Evolutionary conservation across 2,888 invertebrate genomes (phyloP).

Genomic region (Plebejus anna): DNA sequence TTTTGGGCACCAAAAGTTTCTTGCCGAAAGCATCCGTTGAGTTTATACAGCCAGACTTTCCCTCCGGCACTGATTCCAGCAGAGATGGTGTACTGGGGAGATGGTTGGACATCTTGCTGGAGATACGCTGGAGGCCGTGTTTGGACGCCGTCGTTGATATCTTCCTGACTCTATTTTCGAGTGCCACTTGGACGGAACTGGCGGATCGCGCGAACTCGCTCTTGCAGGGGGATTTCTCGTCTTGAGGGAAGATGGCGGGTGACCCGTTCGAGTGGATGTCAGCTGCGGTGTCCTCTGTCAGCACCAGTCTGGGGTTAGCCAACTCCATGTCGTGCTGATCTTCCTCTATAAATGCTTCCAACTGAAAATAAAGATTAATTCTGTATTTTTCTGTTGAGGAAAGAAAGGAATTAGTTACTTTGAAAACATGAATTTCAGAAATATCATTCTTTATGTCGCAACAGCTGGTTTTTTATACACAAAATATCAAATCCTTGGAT

Average conservation of each 20-base stretch:
- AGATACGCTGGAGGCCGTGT: slow-evolving; percentile 80
- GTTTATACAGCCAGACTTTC: slow-evolving; percentile 61
- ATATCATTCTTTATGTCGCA: too few relatives aligned
- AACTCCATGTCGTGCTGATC: slow-evolving; percentile 48
- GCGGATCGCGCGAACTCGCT: slow-evolving; percentile 82
- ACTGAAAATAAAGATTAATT: slow-evolving; percentile 41
- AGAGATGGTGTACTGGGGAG: slow-evolving; percentile 82
- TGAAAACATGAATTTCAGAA: neutral
- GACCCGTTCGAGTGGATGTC: slow-evolving; percentile 60
- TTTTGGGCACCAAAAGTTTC: slow-evolving; percentile 61
- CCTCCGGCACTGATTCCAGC: slow-evolving; percentile 86
- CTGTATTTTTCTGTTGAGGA: neutral
- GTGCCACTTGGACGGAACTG: slow-evolving; percentile 85
- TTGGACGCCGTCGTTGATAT: slow-evolving; percentile 60
- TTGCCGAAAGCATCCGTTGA: slow-evolving; percentile 65
- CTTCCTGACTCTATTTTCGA: slow-evolving; percentile 60
- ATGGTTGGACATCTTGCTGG: slow-evolving; percentile 76
- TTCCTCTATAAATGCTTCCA: slow-evolving; percentile 65
- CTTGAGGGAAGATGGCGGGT: slow-evolving; percentile 57
- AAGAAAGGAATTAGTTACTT: neutral
- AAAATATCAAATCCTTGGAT: neutral
- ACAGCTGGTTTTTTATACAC: too few relatives aligned
- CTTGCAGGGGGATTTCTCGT: slow-evolving; percentile 45
- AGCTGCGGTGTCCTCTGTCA: slow-evolving; percentile 54
- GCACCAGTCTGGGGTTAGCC: slow-evolving; percentile 50